Evolutionary conservation across 2,888 invertebrate species (phyloP), one percentile per base, ranked within the genome.

Genomic region (Polyommatus iphigenia): DNA sequence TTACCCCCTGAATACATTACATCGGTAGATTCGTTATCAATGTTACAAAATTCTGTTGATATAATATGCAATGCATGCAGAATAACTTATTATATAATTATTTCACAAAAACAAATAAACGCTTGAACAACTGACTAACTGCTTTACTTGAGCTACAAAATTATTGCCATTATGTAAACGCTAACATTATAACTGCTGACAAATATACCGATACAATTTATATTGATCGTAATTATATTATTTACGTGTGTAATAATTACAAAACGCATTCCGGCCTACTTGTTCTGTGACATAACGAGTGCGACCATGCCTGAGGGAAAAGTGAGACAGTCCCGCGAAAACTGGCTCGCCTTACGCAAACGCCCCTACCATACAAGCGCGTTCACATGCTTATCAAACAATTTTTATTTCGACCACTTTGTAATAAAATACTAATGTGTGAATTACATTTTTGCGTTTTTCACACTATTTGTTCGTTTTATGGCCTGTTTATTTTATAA

Each of bases 251-350:
- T 67, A 86, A 88, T 89, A 88, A 87, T 87, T 86, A 86, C 77
- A 54, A 20, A 84, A 87, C 84, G 80, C 83, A 89, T 90, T 84
- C 88, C 88, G 82, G 79, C 84, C 85, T 83, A 85, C 50, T 75
- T 75, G 81, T 85, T 85, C 79, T 79, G 81, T 86, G 85, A 87
- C 85, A 85, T 86, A 87, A 87, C 81, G 76, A 80, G 83, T 84
- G 85, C 81, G 82, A 82, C 86, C 85, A 84, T 83, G 85, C 81
- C 78, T 86, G 82, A 82, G 84, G 82, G 78, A 82, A 85, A 83
- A 84, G 79, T 82, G 79, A 82, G 79, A 78, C 79, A 78, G 78
- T 79, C 81, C 79, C 41, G 29, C 77, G 76, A 81, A 80, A 82
- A 81, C 80, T 54, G 7, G 75, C 75, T 75, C 75, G 29, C 24